Conservation (phyloP, 2,797 vertebrate genomes). For the Spondyliosoma cantharus region DNA sequence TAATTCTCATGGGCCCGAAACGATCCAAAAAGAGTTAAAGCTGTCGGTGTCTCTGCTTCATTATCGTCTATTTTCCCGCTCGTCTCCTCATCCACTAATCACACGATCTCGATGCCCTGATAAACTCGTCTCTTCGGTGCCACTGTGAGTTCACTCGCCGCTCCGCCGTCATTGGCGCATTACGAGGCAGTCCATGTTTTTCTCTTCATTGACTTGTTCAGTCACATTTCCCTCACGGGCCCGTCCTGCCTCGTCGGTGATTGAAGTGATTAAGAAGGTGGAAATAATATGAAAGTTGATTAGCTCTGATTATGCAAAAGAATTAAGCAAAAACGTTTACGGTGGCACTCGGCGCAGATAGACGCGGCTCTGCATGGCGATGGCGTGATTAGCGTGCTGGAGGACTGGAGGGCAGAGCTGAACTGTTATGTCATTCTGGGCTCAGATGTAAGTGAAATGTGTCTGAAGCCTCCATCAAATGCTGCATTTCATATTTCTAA, state of each 20-base stretch:
- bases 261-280: constrained; percentile 78
- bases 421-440: constrained; percentile 51
- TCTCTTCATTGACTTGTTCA: constrained; percentile 68
- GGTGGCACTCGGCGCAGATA: constrained; percentile 45
- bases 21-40: constrained; percentile 20
- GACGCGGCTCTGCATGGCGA: constrained; percentile 71
- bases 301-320: constrained; percentile 77
- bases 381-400: constrained; percentile 66
- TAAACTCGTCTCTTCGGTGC: constrained; percentile 49
- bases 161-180: constrained; percentile 68
- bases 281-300: constrained; percentile 78
- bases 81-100: constrained; percentile 57
- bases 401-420: constrained; percentile 37
- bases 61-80: constrained; percentile 5
- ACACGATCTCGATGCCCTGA: constrained; percentile 59
- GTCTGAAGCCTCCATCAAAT: constrained; percentile 18
- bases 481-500: constrained; percentile 7
- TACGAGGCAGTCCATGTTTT: constrained; percentile 71
- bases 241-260: constrained; percentile 70
- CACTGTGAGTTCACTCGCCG: constrained; percentile 37
- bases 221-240: constrained; percentile 66
- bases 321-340: constrained; percentile 68
- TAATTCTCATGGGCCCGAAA: neutral
- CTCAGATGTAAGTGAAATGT: constrained; percentile 30
- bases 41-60: constrained; percentile 2